Evolutionary conservation across 2,888 invertebrate species (phyloP), one percentile per base, ranked within the genome.

Genomic region (Pandemis corylana): DNA sequence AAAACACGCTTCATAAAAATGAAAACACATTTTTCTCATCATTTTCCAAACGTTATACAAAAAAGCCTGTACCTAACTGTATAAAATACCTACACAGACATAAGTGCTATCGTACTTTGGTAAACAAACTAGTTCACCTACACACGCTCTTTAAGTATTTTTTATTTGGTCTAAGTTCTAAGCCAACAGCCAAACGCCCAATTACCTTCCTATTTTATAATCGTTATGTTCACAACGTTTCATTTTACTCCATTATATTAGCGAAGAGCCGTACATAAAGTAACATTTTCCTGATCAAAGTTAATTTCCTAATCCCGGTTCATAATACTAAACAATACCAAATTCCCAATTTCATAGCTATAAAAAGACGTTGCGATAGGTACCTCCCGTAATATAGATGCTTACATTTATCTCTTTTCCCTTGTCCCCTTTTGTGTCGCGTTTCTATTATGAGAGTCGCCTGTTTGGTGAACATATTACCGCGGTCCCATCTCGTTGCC

Each of bases 391-490:
- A 65, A 69, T 73, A 65, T 42, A 69, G 59, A 74, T 59, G 64
- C 65, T 46, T 80, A 79, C 77, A 78, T 79, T 80, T 80, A 81
- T 86, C 80, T 78, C 82, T 80, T 84, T 82, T 86, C 81, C 83
- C 81, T 83, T 85, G 81, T 79, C 80, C 79, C 71, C 83, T 80
- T 82, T 85, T 86, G 82, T 85, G 80, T 76, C 77, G 80, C 80
- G 78, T 80, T 83, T 84, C 82, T 85, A 83, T 86, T 87, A 85
- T 87, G 81, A 83, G 80, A 83, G 82, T 80, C 80, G 83, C 82
- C 79, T 85, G 86, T 87, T 87, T 85, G 83, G 80, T 72, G 79
- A 85, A 82, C 80, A 84, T 86, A 85, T 86, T 85, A 87, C 82
- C 71, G 75, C 78, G 82, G 82, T 80, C 80, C 82, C 83, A 81